phyloP scores from a whole-genome alignment of 2,888 invertebrate species.

The Lycia hirtaria region DNA sequence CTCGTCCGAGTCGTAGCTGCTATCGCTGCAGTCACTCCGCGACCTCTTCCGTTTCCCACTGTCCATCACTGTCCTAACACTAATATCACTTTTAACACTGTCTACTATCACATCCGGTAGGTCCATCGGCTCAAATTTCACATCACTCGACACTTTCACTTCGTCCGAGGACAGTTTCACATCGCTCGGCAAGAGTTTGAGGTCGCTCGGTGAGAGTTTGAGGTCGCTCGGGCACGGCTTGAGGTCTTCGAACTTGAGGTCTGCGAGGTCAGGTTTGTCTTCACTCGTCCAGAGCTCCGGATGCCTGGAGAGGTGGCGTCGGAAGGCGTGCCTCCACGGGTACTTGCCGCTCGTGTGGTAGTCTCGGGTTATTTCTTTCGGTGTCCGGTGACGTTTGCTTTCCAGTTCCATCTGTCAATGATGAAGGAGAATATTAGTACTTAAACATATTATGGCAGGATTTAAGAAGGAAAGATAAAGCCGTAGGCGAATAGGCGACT shows the following conservation, averaged over 20 bases:
- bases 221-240: conserved; percentile 34
- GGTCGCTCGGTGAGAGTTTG: conserved; percentile 28
- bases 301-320: conserved; percentile 64
- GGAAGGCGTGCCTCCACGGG: conserved; percentile 75
- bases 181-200: conserved; percentile 30
- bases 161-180: conserved; percentile 23
- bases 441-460: no score
- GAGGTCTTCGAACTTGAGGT: conserved; percentile 34
- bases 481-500: no score
- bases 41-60: conserved; percentile 70
- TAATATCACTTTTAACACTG: conserved; percentile 42
- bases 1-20: conserved; percentile 74
- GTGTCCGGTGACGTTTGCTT: conserved; percentile 69
- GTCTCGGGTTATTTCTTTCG: conserved; percentile 71
- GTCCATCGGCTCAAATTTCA: conserved; percentile 42
- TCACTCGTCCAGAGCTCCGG: conserved; percentile 63
- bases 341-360: conserved; percentile 75
- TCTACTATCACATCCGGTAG: conserved; percentile 42
- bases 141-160: neutral
- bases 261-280: conserved; percentile 35
- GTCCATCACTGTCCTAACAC: conserved; percentile 56
- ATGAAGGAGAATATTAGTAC: no score
- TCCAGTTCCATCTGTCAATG: conserved; percentile 69
- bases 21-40: conserved; percentile 69
- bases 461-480: no score